These are phyloP conservation scores for Anhinga anhinga DNA, from an alignment of 2,113 vertebrate genomes.

Conservation along the genomic window DNA sequence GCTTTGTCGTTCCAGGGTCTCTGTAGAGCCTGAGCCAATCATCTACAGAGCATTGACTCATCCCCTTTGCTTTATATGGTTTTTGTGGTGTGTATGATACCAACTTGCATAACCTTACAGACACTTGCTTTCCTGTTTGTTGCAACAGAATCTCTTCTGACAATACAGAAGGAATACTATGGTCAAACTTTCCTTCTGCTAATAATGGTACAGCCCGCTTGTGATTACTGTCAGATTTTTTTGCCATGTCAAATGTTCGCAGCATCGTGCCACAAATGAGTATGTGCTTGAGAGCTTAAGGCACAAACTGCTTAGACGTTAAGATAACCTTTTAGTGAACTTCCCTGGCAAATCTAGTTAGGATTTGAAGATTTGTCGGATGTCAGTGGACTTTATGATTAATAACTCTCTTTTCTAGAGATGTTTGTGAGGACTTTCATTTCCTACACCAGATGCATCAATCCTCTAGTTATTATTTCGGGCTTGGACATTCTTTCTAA, in stretches of 20 bases:
- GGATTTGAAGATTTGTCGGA: neutral
- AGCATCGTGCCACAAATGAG: neutral
- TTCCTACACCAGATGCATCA: neutral
- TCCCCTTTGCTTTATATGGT: neutral
- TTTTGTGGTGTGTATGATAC: neutral
- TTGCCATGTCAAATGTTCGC: neutral
- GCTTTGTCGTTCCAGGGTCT: neutral
- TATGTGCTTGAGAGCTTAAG: neutral
- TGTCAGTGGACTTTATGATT: neutral
- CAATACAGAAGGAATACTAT: neutral
- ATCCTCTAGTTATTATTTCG: neutral
- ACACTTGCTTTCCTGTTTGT: neutral
- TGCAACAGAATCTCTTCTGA: neutral
- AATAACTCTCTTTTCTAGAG: neutral
- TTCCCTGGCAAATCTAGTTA: neutral
- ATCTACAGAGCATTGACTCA: neutral
- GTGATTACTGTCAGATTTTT: neutral
- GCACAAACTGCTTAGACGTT: neutral
- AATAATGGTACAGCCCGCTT: neutral
- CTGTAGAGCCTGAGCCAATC: neutral
- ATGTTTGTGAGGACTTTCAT: neutral
- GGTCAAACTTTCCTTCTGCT: neutral
- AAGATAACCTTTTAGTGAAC: neutral
- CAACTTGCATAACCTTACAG: neutral
- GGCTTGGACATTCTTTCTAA: neutral